These are phyloP conservation scores for Perccottus glenii DNA, from an alignment of 2,113 vertebrate genomes.

Conservation along the genomic window DNA sequence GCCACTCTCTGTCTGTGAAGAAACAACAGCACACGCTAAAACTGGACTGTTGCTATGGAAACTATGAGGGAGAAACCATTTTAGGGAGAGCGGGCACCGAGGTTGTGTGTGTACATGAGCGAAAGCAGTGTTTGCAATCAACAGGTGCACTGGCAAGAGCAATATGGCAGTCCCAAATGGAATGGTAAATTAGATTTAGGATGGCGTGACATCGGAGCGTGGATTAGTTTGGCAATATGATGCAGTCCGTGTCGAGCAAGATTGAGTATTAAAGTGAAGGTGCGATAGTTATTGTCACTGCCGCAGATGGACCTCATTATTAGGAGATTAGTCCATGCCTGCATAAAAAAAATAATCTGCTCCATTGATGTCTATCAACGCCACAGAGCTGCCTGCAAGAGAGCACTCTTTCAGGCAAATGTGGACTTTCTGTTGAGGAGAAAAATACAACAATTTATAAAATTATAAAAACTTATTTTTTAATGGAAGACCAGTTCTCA, in stretches of 20 bases:
- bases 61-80: slow-evolving; percentile 74
- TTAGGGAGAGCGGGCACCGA: slow-evolving; percentile 35
- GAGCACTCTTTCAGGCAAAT: slow-evolving; percentile 29
- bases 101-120: slow-evolving; percentile 24
- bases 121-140: slow-evolving; percentile 58
- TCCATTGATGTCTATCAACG: slow-evolving; percentile 46
- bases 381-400: slow-evolving; percentile 24
- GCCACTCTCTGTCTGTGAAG: slow-evolving; percentile 62
- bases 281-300: slow-evolving; percentile 51
- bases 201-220: slow-evolving; percentile 48
- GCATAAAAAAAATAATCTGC: slow-evolving; percentile 36
- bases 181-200: slow-evolving; percentile 63
- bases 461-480: not conserved
- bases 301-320: slow-evolving; percentile 72
- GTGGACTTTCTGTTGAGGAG: slow-evolving; percentile 24
- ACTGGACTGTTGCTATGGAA: slow-evolving; percentile 79
- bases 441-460: not conserved
- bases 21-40: slow-evolving; percentile 75
- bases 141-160: slow-evolving; percentile 65
- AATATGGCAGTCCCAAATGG: slow-evolving; percentile 57
- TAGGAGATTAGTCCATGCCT: slow-evolving; percentile 60
- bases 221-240: slow-evolving; percentile 58
- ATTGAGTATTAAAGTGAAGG: slow-evolving; percentile 62
- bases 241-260: slow-evolving; percentile 48
- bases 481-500: too few species aligned